Base-by-base conservation (phyloP, 2,888 invertebrate genomes). In the Deilephila porcellus region DNA sequence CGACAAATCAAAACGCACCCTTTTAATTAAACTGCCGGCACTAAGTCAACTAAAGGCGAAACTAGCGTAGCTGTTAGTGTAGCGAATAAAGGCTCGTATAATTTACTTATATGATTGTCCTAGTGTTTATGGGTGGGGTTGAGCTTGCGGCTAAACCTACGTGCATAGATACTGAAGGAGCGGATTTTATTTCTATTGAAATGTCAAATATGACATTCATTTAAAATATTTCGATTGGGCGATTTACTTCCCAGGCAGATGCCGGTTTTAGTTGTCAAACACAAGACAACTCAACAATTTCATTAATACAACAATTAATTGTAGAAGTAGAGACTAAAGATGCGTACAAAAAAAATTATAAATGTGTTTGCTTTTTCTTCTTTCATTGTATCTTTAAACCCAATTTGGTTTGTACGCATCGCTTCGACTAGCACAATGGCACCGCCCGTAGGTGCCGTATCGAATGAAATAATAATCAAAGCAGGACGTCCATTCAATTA, bases 401-500 rank as follows among this genome's bases (percentile, higher is more conserved):
- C 56, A 56, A 6, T n/a, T n/a, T 56, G 56, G n/a, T n/a, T n/a
- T 56, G 5, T 0, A 56, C 20, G 45, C 60, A 60, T 60, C 71
- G 45, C 60, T 52, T 75, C 74, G 74, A 52, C 60, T 59, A 59
- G 74, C 78, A 78, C 80, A 82, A 76, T 71, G 70, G 73, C 78
- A 79, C 78, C 82, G 76, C 79, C 83, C 76, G 78, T 82, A 82
- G 81, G 83, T 83, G 79, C 79, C 71, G 76, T 81, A 90, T 90
- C 89, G 85, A 90, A 88, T 91, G 89, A 85, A 91, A 91, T 89
- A 88, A 93, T 92, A 91, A 91, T 90, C 89, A 86, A 86, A 91
- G 88, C 88, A 85, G 80, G 85, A 89, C 90, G 93, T 90, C 88
- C 90, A 90, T 91, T 93, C 92, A 93, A 93, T 94, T 94, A 93